These are phyloP conservation scores for Sciaenops ocellatus DNA, from an alignment of 2,797 vertebrate genomes.

Conservation along the genomic window DNA sequence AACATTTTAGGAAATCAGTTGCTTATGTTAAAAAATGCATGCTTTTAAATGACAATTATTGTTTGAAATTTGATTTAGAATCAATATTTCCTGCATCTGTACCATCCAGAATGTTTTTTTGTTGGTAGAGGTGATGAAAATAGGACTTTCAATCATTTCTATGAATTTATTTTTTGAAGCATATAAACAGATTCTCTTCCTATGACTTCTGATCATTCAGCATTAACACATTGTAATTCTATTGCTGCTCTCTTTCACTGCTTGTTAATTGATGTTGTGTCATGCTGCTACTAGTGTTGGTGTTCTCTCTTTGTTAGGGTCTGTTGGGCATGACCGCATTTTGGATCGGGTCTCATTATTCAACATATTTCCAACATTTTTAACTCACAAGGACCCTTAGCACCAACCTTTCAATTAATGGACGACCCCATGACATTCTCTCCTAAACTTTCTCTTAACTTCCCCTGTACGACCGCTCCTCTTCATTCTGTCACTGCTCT, in stretches of 20 bases:
- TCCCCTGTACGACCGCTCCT: not conserved
- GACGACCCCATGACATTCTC: not conserved
- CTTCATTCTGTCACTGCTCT: not conserved
- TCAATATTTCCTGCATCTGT: not conserved
- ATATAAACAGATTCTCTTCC: not conserved
- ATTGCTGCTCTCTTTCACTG: not conserved
- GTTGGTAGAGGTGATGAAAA: not conserved
- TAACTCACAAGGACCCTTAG: not conserved
- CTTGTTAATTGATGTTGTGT: not conserved
- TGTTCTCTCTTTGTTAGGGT: not conserved
- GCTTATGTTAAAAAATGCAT: not conserved
- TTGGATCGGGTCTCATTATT: not conserved
- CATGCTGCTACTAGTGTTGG: not conserved
- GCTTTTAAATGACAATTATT: too few relatives aligned
- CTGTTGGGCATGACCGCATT: not conserved
- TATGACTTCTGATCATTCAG: not conserved
- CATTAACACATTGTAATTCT: too few relatives aligned
- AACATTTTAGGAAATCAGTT: not conserved
- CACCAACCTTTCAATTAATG: not conserved
- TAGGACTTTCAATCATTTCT: not conserved
- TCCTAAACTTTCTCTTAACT: not conserved
- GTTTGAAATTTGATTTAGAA: not conserved
- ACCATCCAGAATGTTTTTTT: too few relatives aligned
- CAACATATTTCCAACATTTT: not conserved
- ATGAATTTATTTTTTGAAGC: not conserved